Evolutionary conservation across 1,140 invertebrate genomes (phyloP), one percentile per base, ranked within the genome.

Genomic region (Mycetomoellerius zeteki): DNA sequence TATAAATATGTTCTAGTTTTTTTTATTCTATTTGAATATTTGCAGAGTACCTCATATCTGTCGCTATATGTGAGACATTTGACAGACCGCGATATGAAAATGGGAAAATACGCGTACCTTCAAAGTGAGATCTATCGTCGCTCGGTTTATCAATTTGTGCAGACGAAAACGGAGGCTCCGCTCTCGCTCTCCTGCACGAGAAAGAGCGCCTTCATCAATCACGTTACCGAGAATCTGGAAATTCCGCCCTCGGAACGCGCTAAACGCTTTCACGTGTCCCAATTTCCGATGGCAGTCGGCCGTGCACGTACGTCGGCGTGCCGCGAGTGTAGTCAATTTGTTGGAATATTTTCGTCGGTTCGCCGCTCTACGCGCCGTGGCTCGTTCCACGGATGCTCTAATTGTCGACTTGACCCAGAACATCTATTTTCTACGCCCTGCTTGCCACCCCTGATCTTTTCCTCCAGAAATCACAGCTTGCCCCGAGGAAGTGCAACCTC

Each of bases 221-320:
- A 90, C 60, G 58, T 82, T 50, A 47, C 8, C 56, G 33, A 54
- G 69, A 73, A 85, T 88, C 73, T 87, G 60, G 72, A 86, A 67
- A 65, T 82, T 88, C 50, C 58, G 69, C 58, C 73, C 69, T 60
- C 54, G 78, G 71, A 76, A 76, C 72, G 58, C 72, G 85, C 85
- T 92, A 92, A 92, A 92, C 88, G 90, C 73, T 90, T 88, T 92
- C 92, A 91, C 87, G 86, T 92, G 89, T 91, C 86, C 88, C 86
- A 89, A 86, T 92, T 90, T 92, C 76, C 86, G 62, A 78, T 60
- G 85, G 75, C 60, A 73, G 56, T 67, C 64, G 73, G 69, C 58
- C 62, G 54, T 78, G 72, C 62, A 47, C 75, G 43, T 77, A 75
- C 33, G 19, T 65, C 58, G 12, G 37, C 77, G 58, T 60, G 58